Percentiles rank a stretch among this genome's conserved stretches.
phyloP scores from a whole-genome alignment of 2,888 invertebrate species.

The Quadroppia sp. region DNA sequence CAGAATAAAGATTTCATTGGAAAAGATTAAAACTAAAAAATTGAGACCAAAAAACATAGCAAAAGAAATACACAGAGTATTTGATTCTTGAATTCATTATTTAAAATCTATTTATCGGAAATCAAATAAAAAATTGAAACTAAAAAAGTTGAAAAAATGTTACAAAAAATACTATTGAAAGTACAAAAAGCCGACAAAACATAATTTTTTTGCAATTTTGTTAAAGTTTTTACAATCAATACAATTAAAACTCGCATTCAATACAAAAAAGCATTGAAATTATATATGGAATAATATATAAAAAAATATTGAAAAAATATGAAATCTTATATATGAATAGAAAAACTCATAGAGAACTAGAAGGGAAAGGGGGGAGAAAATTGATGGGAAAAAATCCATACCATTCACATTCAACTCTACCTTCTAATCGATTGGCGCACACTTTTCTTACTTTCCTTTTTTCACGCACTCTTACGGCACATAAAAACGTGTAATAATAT shows the following conservation, averaged over 20 bases:
- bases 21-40: neutral
- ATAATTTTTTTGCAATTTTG: neutral
- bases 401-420: constrained; percentile 25
- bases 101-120: neutral
- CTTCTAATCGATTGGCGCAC: constrained; percentile 36
- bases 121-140: neutral
- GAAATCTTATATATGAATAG: neutral
- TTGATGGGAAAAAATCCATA: neutral
- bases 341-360: neutral
- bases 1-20: too few relatives aligned
- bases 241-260: neutral
- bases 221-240: neutral
- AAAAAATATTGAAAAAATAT: neutral
- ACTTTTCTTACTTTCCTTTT: constrained; percentile 18
- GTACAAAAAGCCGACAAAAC: constrained; percentile 11
- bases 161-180: constrained; percentile 16
- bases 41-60: neutral
- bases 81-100: neutral
- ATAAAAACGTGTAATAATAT: neutral
- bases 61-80: neutral
- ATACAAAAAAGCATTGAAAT: neutral
- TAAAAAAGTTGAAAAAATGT: neutral
- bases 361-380: neutral
- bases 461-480: constrained; percentile 24
- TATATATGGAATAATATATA: neutral